These are phyloP conservation scores for Lepidocyrtoides sp. DNA, from an alignment of 2,888 invertebrate species.

Conservation along the genomic window DNA sequence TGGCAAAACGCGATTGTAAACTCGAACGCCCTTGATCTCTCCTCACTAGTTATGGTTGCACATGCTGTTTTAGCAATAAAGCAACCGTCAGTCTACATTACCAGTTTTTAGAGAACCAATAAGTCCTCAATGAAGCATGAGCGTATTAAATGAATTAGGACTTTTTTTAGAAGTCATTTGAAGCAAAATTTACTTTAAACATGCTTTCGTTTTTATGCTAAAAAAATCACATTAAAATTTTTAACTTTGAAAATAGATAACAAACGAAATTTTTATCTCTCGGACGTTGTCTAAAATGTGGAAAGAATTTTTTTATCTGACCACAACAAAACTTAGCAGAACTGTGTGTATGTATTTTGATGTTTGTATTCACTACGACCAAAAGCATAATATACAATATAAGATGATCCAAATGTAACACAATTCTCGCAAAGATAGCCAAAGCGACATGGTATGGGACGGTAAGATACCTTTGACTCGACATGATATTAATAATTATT, in stretches of 20 bases:
- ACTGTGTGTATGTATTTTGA: neutral
- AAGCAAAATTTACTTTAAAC: neutral
- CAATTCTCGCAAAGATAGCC: neutral
- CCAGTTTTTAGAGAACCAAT: neutral
- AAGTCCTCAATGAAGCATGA: neutral
- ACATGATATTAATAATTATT: slow-evolving; percentile 24
- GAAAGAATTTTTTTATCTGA: neutral
- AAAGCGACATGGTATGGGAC: slow-evolving; percentile 58
- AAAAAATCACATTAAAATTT: slow-evolving; percentile 27
- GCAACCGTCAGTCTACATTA: slow-evolving; percentile 3
- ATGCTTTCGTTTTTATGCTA: slow-evolving; percentile 59
- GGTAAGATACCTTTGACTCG: slow-evolving; percentile 13
- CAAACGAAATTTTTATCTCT: neutral
- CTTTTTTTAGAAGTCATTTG: neutral
- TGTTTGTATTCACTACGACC: slow-evolving; percentile 7
- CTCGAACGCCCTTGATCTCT: slow-evolving; percentile 78
- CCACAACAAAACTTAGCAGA: neutral
- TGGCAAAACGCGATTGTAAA: slow-evolving; percentile 55
- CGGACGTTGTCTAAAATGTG: neutral
- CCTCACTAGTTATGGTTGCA: slow-evolving; percentile 39
- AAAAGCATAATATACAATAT: too few species aligned
- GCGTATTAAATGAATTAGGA: neutral
- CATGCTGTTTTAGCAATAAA: slow-evolving; percentile 31
- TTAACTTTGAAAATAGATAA: neutral
- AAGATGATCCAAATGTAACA: too few species aligned